Evolutionary conservation across 1,140 invertebrate genomes (phyloP).

Genomic region (Eupeodes corollae): DNA sequence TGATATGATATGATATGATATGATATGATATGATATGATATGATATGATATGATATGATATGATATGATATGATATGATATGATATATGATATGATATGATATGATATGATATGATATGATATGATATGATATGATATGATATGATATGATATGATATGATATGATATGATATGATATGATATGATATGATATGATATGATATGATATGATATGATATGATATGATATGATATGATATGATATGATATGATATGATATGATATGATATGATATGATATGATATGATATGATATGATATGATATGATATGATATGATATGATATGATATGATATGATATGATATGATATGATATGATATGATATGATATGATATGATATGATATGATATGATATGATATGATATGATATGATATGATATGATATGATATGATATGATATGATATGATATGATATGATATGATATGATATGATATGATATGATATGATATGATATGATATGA

Average conservation of each 20-base stretch:
- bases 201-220: conserved; percentile 10
- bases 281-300: conserved; percentile 10
- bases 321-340: conserved; percentile 6
- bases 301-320: conserved; percentile 8
- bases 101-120: conserved; percentile 10
- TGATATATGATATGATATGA: conserved; percentile 13
- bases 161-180: conserved; percentile 5
- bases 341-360: conserved; percentile 9
- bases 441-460: conserved; percentile 7
- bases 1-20: conserved; percentile 10
- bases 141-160: conserved; percentile 8
- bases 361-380: conserved; percentile 7
- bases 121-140: conserved; percentile 11
- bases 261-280: conserved; percentile 10
- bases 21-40: conserved; percentile 12
- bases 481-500: conserved; percentile 5
- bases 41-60: conserved; percentile 13
- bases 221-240: conserved; percentile 8
- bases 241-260: conserved; percentile 8
- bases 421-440: conserved; percentile 4
- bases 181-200: conserved; percentile 5
- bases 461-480: conserved; percentile 1
- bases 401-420: conserved; percentile 5
- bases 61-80: conserved; percentile 8
- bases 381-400: conserved; percentile 4